phyloP scores from a whole-genome alignment of 2,797 vertebrate genomes.

The Pteropus rufus region DNA sequence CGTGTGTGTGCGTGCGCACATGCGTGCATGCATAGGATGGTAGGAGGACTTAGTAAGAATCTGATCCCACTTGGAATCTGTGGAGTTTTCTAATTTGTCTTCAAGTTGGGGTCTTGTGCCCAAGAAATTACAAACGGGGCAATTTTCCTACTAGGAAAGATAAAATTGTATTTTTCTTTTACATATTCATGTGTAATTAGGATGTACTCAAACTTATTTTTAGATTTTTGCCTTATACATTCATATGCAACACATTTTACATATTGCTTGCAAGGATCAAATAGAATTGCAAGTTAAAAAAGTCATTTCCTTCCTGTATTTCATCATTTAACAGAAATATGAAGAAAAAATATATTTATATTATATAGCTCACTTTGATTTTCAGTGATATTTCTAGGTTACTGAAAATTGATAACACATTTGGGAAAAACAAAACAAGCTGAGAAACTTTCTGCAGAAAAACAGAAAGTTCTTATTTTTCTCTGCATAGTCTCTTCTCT shows the following conservation, averaged over 20 bases:
- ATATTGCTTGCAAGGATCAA: not conserved
- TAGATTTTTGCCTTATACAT: constrained; percentile 18
- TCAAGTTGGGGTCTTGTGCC: not conserved
- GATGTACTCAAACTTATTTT: not conserved
- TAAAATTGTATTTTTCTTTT: not conserved
- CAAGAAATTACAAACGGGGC: not conserved
- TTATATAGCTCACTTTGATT: not conserved
- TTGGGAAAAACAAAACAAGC: not conserved
- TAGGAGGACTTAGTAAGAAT: not conserved
- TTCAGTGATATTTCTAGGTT: not conserved
- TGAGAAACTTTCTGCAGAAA: not conserved
- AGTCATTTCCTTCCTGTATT: not conserved
- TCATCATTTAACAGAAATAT: not conserved
- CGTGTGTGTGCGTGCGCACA: fast-evolving
- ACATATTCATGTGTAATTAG: not conserved
- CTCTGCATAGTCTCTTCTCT: not conserved
- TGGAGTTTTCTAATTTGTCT: not conserved
- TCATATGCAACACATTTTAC: constrained; percentile 5
- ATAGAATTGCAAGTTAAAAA: constrained; percentile 17
- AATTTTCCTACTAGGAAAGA: not conserved
- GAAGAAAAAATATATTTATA: not conserved
- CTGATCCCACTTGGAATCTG: not conserved
- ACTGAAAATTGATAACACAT: not conserved
- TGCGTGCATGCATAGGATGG: not conserved
- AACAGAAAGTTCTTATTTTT: not conserved